Conservation (phyloP, 2,888 invertebrate species). For the Coenonympha arcania region DNA sequence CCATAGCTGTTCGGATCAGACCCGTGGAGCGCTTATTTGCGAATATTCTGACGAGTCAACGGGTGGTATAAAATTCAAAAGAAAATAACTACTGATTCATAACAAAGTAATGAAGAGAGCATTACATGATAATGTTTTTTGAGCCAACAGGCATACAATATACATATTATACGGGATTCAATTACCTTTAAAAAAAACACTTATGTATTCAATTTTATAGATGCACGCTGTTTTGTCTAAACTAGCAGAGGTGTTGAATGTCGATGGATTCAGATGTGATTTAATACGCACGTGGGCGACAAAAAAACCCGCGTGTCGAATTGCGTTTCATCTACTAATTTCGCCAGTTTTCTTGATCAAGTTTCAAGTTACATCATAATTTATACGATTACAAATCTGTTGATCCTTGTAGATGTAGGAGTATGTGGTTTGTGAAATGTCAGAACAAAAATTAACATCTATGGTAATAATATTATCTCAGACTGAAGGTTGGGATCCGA, state of each 20-base stretch:
- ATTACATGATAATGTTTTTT: too few relatives aligned
- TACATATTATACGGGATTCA: too few relatives aligned
- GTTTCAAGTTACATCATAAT: slow-evolving; percentile 27
- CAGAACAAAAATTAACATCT: background rate
- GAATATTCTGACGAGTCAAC: too few relatives aligned
- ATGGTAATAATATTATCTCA: background rate
- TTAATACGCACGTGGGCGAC: slow-evolving; percentile 27
- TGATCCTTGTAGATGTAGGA: slow-evolving; percentile 20
- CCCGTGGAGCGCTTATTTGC: too few relatives aligned
- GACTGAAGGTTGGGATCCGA: too few relatives aligned
- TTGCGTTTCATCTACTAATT: slow-evolving; percentile 27
- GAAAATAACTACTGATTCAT: too few relatives aligned
- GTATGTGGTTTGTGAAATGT: slow-evolving; percentile 14
- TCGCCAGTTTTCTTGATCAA: slow-evolving; percentile 19
- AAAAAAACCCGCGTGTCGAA: slow-evolving; percentile 29
- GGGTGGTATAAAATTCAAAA: too few relatives aligned
- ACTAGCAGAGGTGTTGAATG: background rate
- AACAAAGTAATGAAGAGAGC: too few relatives aligned
- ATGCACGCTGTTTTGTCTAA: background rate
- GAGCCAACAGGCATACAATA: too few relatives aligned
- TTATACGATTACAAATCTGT: slow-evolving; percentile 27
- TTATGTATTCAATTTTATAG: too few relatives aligned
- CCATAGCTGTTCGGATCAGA: too few relatives aligned
- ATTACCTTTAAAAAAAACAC: too few relatives aligned
- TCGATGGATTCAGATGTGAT: slow-evolving; percentile 14